phyloP scores from a whole-genome alignment of 1,140 invertebrate genomes.

The Pseudoatta argentina region DNA sequence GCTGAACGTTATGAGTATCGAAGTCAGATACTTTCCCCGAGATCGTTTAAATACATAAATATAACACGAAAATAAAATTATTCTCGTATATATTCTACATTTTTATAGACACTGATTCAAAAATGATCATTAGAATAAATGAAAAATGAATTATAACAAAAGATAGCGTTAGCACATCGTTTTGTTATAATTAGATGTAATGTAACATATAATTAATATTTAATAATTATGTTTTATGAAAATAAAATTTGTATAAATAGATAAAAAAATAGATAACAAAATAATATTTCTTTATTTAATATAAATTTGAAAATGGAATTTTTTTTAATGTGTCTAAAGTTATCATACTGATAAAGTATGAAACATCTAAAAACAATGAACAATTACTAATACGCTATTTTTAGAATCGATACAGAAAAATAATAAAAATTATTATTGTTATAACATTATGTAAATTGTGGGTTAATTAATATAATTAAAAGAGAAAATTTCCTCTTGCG shows the following conservation, averaged over 20 bases:
- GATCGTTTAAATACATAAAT: background rate
- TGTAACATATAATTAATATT: background rate
- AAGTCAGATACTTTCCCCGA: background rate
- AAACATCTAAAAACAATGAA: background rate
- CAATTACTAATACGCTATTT: slow-evolving; percentile 4
- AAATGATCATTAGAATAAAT: background rate
- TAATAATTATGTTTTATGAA: background rate
- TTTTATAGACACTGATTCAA: background rate
- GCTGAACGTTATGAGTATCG: background rate
- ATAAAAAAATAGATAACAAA: background rate
- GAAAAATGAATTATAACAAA: background rate
- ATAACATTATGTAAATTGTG: background rate
- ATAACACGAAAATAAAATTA: background rate
- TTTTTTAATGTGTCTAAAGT: background rate
- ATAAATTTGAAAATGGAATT: slow-evolving; percentile 4
- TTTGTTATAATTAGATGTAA: background rate
- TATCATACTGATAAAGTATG: background rate
- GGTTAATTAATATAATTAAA: background rate
- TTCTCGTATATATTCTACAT: background rate
- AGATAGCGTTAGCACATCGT: background rate
- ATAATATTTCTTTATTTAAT: background rate
- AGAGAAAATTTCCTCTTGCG: background rate
- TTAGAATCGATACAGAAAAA: background rate
- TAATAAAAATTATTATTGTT: background rate
- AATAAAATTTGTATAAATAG: slow-evolving; percentile 2